A percentile compares a stretch with the other conserved stretches of the same genome.
Conservation (phyloP, 2,113 vertebrate genomes). For the Crotalus viridis region DNA sequence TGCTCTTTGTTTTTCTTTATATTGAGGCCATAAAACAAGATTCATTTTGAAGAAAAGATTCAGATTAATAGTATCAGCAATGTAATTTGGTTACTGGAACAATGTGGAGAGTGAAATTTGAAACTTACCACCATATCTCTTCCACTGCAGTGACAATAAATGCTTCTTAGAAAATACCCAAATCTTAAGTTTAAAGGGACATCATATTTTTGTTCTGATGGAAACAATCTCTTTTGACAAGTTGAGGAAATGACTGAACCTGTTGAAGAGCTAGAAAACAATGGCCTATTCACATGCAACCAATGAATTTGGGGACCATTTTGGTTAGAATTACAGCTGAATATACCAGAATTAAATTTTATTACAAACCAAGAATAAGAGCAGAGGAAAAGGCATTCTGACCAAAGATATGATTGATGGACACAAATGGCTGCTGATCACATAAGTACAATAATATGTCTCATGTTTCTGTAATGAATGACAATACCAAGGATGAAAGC, state of each 20-base stretch:
- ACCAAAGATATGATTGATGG: constrained; percentile 53
- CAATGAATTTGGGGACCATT: constrained; percentile 55
- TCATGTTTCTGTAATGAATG: constrained; percentile 53
- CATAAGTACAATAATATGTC: constrained; percentile 61
- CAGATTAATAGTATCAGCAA: constrained; percentile 48
- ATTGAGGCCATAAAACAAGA: constrained; percentile 42
- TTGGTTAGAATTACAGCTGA: constrained; percentile 53
- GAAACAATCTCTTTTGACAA: constrained; percentile 21
- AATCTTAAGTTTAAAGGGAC: constrained; percentile 26
- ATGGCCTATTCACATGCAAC: constrained; percentile 57
- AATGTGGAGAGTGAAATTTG: constrained; percentile 23
- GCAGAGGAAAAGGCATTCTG: constrained; percentile 58
- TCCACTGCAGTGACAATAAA: background rate
- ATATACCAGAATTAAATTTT: constrained; percentile 62
- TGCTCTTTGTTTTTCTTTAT: constrained; percentile 7
- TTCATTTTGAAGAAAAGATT: constrained; percentile 38
- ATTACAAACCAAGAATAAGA: constrained; percentile 59
- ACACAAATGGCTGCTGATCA: constrained; percentile 57
- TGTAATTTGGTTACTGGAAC: constrained; percentile 27
- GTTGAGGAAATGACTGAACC: constrained; percentile 38
- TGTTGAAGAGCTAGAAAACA: constrained; percentile 56
- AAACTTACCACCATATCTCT: constrained; percentile 31
- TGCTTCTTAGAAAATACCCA: constrained; percentile 26
- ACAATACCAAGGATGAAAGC: constrained; percentile 40
- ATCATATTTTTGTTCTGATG: constrained; percentile 19